Conservation (phyloP, 2,888 invertebrate genomes). For the Eilema depressum region DNA sequence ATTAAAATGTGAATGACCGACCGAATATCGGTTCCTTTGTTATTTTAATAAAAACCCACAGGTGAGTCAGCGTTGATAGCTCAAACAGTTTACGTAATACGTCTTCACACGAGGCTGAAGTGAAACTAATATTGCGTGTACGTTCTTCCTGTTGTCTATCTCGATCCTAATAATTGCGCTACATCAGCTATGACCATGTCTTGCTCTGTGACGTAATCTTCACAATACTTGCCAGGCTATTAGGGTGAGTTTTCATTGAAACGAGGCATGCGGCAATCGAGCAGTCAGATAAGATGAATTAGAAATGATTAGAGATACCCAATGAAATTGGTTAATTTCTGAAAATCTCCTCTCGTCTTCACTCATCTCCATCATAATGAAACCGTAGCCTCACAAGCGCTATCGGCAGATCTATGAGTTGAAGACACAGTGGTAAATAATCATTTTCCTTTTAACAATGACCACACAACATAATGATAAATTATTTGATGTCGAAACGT, state of each 20-base stretch:
- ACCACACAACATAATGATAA: neutral
- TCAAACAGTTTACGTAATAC: constrained; percentile 41
- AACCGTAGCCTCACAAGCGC: neutral
- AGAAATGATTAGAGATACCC: neutral
- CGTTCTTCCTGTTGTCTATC: constrained; percentile 43
- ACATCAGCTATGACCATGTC: constrained; percentile 15
- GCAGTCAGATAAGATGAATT: neutral
- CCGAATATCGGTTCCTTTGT: neutral
- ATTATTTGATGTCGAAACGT: neutral
- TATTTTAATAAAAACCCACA: constrained; percentile 3
- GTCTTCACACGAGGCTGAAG: constrained; percentile 36
- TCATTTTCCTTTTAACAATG: neutral
- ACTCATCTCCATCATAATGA: neutral
- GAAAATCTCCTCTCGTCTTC: neutral
- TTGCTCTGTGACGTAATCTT: constrained; percentile 30
- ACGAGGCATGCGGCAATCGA: neutral
- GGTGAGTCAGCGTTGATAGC: constrained; percentile 18
- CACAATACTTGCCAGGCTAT: constrained; percentile 15
- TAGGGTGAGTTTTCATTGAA: neutral
- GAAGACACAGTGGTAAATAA: neutral
- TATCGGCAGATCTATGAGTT: neutral
- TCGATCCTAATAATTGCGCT: constrained; percentile 10
- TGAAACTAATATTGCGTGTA: constrained; percentile 45
- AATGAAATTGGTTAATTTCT: neutral
- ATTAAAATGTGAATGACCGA: constrained; percentile 7